A percentile compares a stretch with the other conserved stretches of the same genome.
Conservation (phyloP, 2,113 vertebrate species). For the Circaetus cinerascens region DNA sequence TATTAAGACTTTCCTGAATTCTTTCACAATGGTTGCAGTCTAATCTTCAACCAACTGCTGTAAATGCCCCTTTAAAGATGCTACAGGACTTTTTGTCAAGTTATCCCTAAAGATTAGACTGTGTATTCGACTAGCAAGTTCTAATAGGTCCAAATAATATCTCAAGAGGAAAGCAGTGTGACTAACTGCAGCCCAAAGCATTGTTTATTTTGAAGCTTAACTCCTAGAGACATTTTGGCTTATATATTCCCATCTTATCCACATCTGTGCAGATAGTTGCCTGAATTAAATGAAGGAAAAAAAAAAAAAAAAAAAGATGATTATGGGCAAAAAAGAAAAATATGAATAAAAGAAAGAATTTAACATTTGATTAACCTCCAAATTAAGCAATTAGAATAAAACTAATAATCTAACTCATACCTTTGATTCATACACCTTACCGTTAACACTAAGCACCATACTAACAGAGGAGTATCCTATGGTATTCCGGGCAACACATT, state of each 20-base stretch:
- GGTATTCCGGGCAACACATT: conserved; percentile 91
- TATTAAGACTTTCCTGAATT: background rate
- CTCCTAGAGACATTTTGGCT: background rate
- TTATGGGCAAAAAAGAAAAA: background rate
- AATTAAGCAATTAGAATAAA: background rate
- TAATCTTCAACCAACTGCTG: background rate
- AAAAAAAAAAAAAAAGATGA: background rate
- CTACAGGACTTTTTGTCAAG: background rate
- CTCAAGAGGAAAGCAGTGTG: background rate
- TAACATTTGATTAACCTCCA: background rate
- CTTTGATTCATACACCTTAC: conserved; percentile 67
- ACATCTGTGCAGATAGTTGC: background rate
- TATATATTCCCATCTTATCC: background rate
- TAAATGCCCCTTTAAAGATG: background rate
- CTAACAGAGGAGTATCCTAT: conserved; percentile 89
- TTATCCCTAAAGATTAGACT: background rate
- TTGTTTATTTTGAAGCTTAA: background rate
- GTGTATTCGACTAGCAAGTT: background rate
- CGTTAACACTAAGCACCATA: conserved; percentile 92
- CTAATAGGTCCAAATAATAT: background rate
- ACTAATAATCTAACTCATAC: background rate
- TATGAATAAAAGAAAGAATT: background rate
- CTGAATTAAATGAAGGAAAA: background rate
- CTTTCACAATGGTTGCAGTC: background rate
- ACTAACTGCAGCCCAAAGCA: background rate